Evolutionary conservation across 1,140 invertebrate species (phyloP).

Genomic region (Neocloeon triangulifer): DNA sequence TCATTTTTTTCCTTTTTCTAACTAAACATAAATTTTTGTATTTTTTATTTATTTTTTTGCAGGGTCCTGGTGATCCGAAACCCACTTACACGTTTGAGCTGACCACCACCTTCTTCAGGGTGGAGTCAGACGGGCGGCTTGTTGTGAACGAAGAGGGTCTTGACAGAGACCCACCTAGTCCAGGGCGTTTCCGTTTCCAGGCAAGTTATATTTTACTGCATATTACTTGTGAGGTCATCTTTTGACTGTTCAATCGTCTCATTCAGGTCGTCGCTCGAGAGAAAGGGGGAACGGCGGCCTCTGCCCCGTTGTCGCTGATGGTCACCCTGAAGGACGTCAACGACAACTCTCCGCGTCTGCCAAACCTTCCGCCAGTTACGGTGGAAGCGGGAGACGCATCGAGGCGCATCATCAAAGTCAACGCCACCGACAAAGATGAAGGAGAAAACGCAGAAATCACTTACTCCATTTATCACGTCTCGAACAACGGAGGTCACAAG

Average conservation of each 20-base stretch:
- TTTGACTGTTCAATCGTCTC: conserved; percentile 1
- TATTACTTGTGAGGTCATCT: too few species aligned
- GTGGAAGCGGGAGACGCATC: conserved; percentile 60
- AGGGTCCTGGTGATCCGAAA: conserved; percentile 40
- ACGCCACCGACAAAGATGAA: conserved; percentile 64
- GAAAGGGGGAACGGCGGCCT: conserved; percentile 48
- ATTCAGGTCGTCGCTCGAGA: conserved; percentile 46
- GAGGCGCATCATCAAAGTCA: conserved; percentile 48
- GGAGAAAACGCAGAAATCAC: conserved; percentile 58
- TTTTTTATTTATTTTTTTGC: conserved; percentile 9
- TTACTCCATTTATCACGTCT: conserved; percentile 71
- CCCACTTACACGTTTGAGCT: conserved; percentile 59
- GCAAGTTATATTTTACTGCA: conserved; percentile 17
- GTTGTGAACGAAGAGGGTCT: conserved; percentile 62
- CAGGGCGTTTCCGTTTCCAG: conserved; percentile 59
- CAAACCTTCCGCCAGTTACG: conserved; percentile 47
- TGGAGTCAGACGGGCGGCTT: conserved; percentile 45
- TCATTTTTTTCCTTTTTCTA: not conserved
- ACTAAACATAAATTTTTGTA: conserved; percentile 7
- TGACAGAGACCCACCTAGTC: conserved; percentile 69
- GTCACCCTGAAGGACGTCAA: conserved; percentile 63
- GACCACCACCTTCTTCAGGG: conserved; percentile 60
- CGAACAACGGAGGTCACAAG: conserved; percentile 65
- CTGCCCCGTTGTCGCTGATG: conserved; percentile 51
- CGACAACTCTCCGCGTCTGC: conserved; percentile 58